Conservation (phyloP, 2,888 invertebrate genomes). For the Xanthostigma xanthostigma region DNA sequence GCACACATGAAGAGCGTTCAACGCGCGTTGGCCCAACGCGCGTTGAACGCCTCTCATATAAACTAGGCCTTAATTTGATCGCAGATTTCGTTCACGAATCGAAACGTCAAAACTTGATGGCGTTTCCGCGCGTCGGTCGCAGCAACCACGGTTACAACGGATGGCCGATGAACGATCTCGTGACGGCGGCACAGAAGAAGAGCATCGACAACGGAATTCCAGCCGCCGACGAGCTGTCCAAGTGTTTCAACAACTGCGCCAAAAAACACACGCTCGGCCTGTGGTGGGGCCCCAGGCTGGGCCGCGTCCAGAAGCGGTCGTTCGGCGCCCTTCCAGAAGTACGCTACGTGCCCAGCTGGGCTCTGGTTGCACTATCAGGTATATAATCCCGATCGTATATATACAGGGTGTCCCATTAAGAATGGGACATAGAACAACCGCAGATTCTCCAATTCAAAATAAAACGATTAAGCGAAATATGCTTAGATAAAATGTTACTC, state of each 20-base stretch:
- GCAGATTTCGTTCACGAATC: constrained; percentile 20
- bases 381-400: neutral
- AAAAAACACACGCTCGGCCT: constrained; percentile 24
- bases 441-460: too few species aligned
- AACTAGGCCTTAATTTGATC: neutral
- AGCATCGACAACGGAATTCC: constrained; percentile 5
- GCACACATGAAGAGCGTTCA: too few species aligned
- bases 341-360: constrained; percentile 16
- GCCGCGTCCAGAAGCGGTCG: constrained; percentile 17
- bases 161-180: constrained; percentile 15
- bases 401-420: too few species aligned
- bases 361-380: constrained; percentile 19
- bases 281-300: constrained; percentile 57
- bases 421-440: too few species aligned
- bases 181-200: neutral
- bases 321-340: constrained; percentile 9
- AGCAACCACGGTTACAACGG: constrained; percentile 12
- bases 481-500: too few species aligned
- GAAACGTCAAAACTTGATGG: constrained; percentile 19
- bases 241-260: neutral
- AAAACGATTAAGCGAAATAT: too few species aligned
- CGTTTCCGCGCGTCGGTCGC: constrained; percentile 32
- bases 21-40: too few species aligned
- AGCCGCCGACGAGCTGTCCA: neutral
- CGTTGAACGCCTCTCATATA: too few species aligned